phyloP scores from a whole-genome alignment of 2,888 invertebrate species.

The Sarcophaga variegata region DNA sequence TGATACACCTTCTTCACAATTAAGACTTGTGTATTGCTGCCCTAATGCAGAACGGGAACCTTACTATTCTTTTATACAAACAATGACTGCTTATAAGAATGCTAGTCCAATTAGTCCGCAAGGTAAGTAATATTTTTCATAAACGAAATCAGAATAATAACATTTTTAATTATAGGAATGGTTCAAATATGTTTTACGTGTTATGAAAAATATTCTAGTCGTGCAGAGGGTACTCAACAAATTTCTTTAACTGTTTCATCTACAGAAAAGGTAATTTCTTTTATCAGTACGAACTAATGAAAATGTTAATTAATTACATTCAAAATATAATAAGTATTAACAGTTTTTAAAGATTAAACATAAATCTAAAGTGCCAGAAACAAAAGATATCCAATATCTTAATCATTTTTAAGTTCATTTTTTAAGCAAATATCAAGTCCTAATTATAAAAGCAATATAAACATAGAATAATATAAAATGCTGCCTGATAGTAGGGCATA shows the following conservation, averaged over 20 bases:
- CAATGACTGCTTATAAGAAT: slow-evolving; percentile 90
- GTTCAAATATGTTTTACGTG: slow-evolving; percentile 94
- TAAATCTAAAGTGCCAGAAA: background rate
- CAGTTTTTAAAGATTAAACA: background rate
- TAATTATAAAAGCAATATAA: background rate
- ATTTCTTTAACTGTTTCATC: slow-evolving; percentile 49
- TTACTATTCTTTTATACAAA: slow-evolving; percentile 94
- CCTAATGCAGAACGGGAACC: slow-evolving; percentile 93
- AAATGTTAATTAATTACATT: background rate
- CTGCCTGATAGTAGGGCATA: background rate
- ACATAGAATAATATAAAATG: background rate
- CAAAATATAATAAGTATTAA: background rate
- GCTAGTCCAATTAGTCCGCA: slow-evolving; percentile 95
- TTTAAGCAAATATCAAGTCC: background rate
- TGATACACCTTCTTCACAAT: slow-evolving; percentile 90
- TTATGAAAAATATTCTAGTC: slow-evolving; percentile 87
- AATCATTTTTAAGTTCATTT: background rate
- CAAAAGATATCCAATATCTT: background rate
- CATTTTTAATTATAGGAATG: slow-evolving; percentile 83
- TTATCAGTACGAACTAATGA: background rate
- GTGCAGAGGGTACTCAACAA: slow-evolving; percentile 80
- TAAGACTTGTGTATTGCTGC: slow-evolving; percentile 92
- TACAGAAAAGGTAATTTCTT: slow-evolving; percentile 61
- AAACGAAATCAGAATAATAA: background rate
- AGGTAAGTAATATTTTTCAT: slow-evolving; percentile 82